Base-by-base conservation (phyloP, 2,113 vertebrate genomes). In the Poeciliopsis prolifica region DNA sequence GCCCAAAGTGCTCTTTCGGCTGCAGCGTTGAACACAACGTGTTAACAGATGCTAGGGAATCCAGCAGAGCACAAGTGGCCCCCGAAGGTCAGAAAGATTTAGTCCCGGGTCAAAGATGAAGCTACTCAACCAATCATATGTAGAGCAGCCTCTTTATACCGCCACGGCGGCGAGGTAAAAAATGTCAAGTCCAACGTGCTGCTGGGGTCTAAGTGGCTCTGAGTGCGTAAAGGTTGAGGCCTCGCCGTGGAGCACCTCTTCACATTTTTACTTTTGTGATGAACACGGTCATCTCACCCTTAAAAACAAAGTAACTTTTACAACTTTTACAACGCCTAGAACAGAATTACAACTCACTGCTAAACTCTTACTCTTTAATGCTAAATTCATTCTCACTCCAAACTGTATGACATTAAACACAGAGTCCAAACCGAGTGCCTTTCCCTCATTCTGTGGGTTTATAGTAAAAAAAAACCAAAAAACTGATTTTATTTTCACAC, bases 171-270 rank as follows among this genome's bases (percentile, higher is more conserved):
- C 12, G n/a, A 2, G 22, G 72, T 62, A 62, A 63, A 11, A 82
- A 72, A 82, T 88, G 84, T 92, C 75, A 88, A 82, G 78, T 86
- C 85, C 70, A 77, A 19, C 30, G 70, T 68, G 70, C 70, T 9
- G 3, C 61, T 1, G 24, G 26, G 40, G 66, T 78, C 72, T 75
- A 91, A 91, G 92, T 90, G 89, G 80, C 72, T 92, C 48, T 90
- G 77, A 93, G 89, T 78, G 74, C 6, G 28, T 58, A 75, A 80
- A 71, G 82, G 83, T 87, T 75, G 77, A 84, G 83, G 68, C 83
- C 14, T n/a, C 63, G 65, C 54, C 40, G 62, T 88, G 63, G 84
- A 93, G 92, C 85, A 87, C 89, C 92, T 92, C 91, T 92, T 72
- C 74, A 88, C 72, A 48, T 74, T 28, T 51, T 72, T 54, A 3